Percentiles rank a stretch among this genome's conserved stretches.
Conservation (phyloP, 2,797 vertebrate species). For the Coreius guichenoti region DNA sequence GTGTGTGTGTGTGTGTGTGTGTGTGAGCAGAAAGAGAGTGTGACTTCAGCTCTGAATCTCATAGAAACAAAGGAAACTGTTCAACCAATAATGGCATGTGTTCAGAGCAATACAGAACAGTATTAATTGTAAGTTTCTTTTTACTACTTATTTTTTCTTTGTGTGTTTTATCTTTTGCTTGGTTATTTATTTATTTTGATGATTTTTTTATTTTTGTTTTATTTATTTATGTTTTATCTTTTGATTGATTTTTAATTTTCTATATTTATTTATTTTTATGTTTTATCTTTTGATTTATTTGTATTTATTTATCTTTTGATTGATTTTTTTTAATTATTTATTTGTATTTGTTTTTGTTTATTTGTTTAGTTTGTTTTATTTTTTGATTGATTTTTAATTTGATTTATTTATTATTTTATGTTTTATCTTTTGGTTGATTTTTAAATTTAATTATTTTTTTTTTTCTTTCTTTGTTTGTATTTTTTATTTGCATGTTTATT, state of each 20-base stretch:
- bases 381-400: not conserved
- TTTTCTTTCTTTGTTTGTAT: too few species aligned
- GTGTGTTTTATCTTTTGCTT: not conserved
- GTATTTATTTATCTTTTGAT: not conserved
- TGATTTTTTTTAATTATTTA: too few species aligned
- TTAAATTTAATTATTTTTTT: too few species aligned
- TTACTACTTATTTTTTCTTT: not conserved
- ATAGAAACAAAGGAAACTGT: not conserved
- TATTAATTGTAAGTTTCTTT: not conserved
- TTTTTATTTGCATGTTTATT: too few species aligned
- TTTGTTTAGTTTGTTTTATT: not conserved
- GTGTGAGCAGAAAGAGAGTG: not conserved
- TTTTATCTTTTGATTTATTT: not conserved
- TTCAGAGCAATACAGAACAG: not conserved
- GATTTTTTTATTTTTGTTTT: not conserved
- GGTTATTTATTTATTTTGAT: not conserved
- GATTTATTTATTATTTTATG: not conserved
- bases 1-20: too few species aligned
- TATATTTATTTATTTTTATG: too few species aligned
- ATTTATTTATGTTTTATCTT: not conserved
- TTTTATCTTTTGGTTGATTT: too few species aligned
- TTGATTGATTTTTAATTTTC: not conserved
- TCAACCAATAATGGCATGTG: not conserved
- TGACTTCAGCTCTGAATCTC: not conserved
- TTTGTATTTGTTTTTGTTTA: not conserved